phyloP scores from a whole-genome alignment of 2,888 invertebrate species.

The Megalurothrips usitatus region DNA sequence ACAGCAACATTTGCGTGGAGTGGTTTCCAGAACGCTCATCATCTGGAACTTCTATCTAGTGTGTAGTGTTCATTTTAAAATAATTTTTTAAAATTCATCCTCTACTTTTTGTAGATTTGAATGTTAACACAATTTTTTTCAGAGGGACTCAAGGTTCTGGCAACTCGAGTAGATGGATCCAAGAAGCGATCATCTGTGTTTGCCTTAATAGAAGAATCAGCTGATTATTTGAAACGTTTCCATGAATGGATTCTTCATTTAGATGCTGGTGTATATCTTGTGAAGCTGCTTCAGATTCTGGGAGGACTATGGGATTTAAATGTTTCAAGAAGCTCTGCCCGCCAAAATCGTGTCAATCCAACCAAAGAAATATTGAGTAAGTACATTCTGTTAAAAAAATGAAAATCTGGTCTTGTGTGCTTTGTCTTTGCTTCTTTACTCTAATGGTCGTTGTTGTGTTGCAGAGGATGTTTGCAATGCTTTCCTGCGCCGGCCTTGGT shows the following conservation, averaged over 20 bases:
- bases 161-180: background rate
- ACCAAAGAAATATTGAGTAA: background rate
- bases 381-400: background rate
- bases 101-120: background rate
- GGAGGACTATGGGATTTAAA: background rate
- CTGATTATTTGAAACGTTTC: constrained; percentile 5
- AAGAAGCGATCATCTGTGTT: constrained; percentile 2
- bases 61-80: background rate
- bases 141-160: background rate
- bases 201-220: background rate
- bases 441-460: constrained; percentile 42
- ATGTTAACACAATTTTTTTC: background rate
- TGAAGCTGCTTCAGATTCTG: background rate
- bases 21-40: constrained; percentile 46
- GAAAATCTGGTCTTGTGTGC: background rate
- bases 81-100: background rate
- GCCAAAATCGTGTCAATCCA: background rate
- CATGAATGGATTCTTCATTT: constrained; percentile 16
- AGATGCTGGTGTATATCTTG: background rate
- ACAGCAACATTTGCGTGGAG: constrained; percentile 52
- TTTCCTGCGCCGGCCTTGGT: constrained; percentile 66
- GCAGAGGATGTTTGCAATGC: constrained; percentile 50
- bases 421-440: background rate
- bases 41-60: constrained; percentile 44
- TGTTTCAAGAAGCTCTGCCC: background rate